Conservation (phyloP, 64 coral and sea anemone genomes). For the Montipora sp. region DNA sequence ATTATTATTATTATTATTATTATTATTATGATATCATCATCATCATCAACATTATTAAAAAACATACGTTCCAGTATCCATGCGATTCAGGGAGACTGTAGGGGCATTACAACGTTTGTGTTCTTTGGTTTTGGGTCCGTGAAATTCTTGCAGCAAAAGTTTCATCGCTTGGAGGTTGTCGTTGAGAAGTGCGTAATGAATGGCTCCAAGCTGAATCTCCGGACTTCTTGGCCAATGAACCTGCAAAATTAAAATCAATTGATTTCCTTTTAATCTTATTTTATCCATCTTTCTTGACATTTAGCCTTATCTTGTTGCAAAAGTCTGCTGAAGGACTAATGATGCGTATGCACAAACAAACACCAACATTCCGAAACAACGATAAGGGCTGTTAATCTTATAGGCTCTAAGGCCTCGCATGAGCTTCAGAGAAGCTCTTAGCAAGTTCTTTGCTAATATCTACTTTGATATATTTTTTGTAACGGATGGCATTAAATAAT, state of each 20-base stretch:
- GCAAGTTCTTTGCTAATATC: too few species aligned
- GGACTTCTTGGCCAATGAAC: constrained; percentile 88
- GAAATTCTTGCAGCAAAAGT: constrained; percentile 65
- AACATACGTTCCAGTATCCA: constrained; percentile 91
- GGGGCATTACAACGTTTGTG: constrained; percentile 56
- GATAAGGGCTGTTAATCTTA: too few species aligned
- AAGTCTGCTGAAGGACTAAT: too few species aligned
- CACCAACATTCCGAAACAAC: too few species aligned
- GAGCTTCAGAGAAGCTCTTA: too few species aligned
- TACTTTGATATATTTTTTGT: too few species aligned
- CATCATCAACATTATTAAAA: background rate
- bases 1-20: too few species aligned
- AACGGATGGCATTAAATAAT: too few species aligned
- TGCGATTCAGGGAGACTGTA: constrained; percentile 47
- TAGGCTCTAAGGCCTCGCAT: too few species aligned
- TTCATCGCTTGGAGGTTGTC: constrained; percentile 71
- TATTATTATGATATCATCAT: too few species aligned
- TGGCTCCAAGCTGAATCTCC: constrained; percentile 55
- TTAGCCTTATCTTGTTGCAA: too few species aligned
- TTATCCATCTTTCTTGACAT: background rate
- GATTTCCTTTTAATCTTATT: background rate
- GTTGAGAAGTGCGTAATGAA: constrained; percentile 77
- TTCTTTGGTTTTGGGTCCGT: constrained; percentile 10
- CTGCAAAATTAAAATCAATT: constrained; percentile 29
- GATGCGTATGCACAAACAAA: too few species aligned